Base-by-base conservation (phyloP, 2,797 vertebrate species). In the Intellagama lesueurii region DNA sequence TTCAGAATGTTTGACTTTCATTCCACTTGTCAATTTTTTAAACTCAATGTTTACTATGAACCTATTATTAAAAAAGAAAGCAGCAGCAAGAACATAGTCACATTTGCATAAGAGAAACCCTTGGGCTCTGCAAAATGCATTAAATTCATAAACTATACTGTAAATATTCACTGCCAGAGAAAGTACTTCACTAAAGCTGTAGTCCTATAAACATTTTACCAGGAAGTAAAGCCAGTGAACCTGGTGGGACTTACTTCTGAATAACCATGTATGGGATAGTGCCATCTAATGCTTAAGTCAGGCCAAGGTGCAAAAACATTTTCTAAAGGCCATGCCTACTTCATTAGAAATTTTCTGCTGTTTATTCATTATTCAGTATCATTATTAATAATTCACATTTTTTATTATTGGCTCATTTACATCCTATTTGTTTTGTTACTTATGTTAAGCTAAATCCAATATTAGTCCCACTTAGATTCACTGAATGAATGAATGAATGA, bases 1-100 rank as follows among this genome's bases (percentile, higher is more conserved):
- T 83, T 89, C 90, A 89, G 44, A 93, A 79, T 79, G 88, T 44
- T 68, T 82, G 88, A 14, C 4, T 87, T 91, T 89, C 73, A 40
- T 89, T 88, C 22, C 89, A 40, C 44, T 91, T 26, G 88, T 5
- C 87, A 85, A 30, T 24, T 87, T 87, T 91, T 83, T 83, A 85
- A n/a, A 90, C 47, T 85, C 0, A 9, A 7, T 49, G 81, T 3
- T 89, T 82, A 92, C 89, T 66, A 77, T 70, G 49, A 40, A 3
- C 19, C 30, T 32, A 77, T 69, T 89, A 88, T 66, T 40, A 82
- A 2, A 32, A 69, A 85, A 49, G 86, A 60, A 92, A 81, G 44
- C 89, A 90, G 92, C 16, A 75, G 12, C 81, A 8, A 22, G 40
- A 76, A 24, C 3, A 8, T 44, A 75, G 8, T 35, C n/a, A 11